Evolutionary conservation across 2,797 vertebrate species (phyloP).

Genomic region (Diplodus sargus): DNA sequence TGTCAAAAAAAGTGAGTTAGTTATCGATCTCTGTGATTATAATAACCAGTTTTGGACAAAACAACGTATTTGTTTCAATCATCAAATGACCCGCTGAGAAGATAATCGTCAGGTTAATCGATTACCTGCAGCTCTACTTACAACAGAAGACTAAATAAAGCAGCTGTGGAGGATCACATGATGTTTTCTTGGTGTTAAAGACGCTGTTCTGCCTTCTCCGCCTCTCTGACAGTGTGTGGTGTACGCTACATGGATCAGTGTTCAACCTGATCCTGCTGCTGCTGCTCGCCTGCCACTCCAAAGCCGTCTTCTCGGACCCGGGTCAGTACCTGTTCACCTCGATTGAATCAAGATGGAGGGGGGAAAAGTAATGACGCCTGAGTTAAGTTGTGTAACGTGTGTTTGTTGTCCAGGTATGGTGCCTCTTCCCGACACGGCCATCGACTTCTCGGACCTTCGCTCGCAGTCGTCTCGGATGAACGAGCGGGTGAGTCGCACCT

Average conservation of each 20-base stretch:
- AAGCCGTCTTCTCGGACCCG: constrained; percentile 88
- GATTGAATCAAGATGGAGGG: not conserved
- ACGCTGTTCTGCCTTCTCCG: not conserved
- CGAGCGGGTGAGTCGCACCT: constrained; percentile 79
- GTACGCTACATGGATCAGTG: constrained; percentile 83
- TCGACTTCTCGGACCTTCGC: constrained; percentile 89
- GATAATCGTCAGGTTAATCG: too few species aligned
- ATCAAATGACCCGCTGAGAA: too few species aligned
- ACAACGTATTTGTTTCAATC: too few species aligned
- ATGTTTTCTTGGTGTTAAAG: not conserved
- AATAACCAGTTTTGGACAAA: too few species aligned
- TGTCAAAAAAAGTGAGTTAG: too few species aligned
- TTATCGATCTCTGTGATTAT: too few species aligned
- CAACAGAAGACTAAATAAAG: too few species aligned
- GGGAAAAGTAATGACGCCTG: not conserved
- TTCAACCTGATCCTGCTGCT: constrained; percentile 87
- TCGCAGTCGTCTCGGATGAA: constrained; percentile 83
- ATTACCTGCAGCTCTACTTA: too few species aligned
- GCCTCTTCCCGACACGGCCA: constrained; percentile 86
- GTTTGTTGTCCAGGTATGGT: constrained; percentile 80
- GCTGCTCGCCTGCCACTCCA: constrained; percentile 86
- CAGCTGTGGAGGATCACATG: not conserved
- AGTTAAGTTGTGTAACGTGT: not conserved
- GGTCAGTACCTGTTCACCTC: constrained; percentile 69
- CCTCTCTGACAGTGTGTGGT: constrained; percentile 81